Conservation (phyloP, 2,888 invertebrate species). For the Orthosia cruda region DNA sequence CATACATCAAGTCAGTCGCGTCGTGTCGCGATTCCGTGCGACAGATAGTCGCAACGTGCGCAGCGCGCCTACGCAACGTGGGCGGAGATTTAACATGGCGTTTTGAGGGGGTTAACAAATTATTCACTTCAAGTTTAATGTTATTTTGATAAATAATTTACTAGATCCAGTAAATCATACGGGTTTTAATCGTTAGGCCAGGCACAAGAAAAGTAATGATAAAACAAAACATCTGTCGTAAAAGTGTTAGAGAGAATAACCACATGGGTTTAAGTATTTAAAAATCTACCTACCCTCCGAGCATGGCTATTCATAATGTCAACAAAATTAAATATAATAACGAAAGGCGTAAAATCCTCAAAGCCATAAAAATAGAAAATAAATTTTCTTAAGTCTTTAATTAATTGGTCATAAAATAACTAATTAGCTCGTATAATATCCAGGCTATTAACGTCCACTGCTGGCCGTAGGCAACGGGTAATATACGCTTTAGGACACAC, state of each 20-base stretch:
- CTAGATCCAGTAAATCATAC: background rate
- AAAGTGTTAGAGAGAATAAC: background rate
- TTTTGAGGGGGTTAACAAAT: conserved; percentile 54
- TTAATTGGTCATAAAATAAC: conserved; percentile 41
- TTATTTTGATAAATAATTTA: conserved; percentile 25
- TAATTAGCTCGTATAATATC: conserved; percentile 48
- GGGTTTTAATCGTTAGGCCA: too few relatives aligned
- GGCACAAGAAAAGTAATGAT: background rate
- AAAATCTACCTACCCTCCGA: background rate
- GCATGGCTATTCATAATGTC: background rate
- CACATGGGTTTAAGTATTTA: background rate
- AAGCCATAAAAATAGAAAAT: conserved; percentile 12
- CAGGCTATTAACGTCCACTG: conserved; percentile 28
- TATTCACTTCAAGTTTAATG: conserved; percentile 47
- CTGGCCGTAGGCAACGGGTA: background rate
- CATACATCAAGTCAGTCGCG: conserved; percentile 72
- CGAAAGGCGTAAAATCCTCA: background rate
- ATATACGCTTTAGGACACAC: background rate
- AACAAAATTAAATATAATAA: conserved; percentile 4
- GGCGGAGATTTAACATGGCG: conserved; percentile 60
- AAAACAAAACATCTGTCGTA: conserved; percentile 2
- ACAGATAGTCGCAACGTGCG: conserved; percentile 73
- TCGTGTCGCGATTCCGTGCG: conserved; percentile 74
- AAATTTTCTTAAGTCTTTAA: conserved; percentile 25
- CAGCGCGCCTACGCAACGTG: conserved; percentile 72